A percentile compares a stretch with the other conserved stretches of the same genome.
phyloP scores from a whole-genome alignment of 2,113 vertebrate species.

The Coregonus clupeaformis region DNA sequence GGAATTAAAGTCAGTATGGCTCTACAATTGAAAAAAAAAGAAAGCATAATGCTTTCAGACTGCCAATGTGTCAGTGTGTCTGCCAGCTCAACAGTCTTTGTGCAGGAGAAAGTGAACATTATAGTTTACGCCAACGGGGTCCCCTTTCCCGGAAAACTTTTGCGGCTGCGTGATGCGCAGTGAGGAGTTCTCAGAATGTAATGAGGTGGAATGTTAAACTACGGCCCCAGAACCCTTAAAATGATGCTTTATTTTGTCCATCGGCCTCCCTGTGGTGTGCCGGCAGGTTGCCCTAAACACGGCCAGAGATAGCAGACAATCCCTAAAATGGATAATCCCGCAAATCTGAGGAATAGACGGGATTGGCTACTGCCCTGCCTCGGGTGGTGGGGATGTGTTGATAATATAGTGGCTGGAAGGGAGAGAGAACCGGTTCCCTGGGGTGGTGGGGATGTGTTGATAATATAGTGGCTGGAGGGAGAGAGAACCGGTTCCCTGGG shows the following conservation, averaged over 20 bases:
- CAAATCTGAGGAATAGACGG: conserved; percentile 19
- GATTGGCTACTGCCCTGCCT: neutral
- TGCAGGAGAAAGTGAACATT: too few relatives aligned
- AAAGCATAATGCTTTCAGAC: neutral
- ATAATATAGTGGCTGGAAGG: conserved; percentile 1
- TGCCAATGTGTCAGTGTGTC: too few relatives aligned
- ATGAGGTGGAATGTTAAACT: too few relatives aligned
- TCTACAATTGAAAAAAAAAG: neutral
- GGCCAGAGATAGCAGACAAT: conserved; percentile 25
- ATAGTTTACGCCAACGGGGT: too few relatives aligned
- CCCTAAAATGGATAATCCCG: conserved; percentile 45
- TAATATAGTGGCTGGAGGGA: conserved; percentile 7
- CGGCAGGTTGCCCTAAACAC: neutral
- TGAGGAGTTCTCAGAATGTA: too few relatives aligned
- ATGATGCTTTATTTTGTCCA: too few relatives aligned
- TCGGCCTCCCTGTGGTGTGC: neutral
- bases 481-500: conserved; percentile 29
- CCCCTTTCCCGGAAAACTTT: too few relatives aligned
- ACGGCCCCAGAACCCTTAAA: too few relatives aligned
- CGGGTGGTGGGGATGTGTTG: neutral
- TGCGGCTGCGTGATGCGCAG: too few relatives aligned
- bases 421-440: conserved; percentile 56
- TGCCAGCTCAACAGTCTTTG: too few relatives aligned
- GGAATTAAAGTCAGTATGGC: neutral
- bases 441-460: neutral